phyloP scores from a whole-genome alignment of 2,888 invertebrate genomes.

The Caenorhabditis macrosperma region DNA sequence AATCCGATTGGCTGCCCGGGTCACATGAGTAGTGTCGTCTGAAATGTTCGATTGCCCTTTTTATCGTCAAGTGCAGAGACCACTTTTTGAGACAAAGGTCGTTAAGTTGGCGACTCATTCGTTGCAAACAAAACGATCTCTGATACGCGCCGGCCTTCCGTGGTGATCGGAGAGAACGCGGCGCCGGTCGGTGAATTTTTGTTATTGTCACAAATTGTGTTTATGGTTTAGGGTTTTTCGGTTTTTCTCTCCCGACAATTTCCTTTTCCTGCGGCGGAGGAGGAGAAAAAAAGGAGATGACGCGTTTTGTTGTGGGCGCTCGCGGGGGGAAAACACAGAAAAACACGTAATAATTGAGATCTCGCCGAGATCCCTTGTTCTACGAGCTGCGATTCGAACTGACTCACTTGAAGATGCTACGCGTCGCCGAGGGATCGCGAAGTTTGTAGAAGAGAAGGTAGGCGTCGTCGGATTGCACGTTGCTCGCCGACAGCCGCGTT shows the following conservation, averaged over 20 bases:
- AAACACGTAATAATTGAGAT: conserved; percentile 8
- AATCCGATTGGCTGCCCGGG: conserved; percentile 19
- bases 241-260: background rate
- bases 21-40: conserved; percentile 60
- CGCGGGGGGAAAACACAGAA: background rate
- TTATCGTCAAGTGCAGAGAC: conserved; percentile 1
- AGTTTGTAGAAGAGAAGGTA: conserved; percentile 81
- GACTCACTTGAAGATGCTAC: conserved; percentile 61
- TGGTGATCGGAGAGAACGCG: no score
- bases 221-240: background rate
- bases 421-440: conserved; percentile 53
- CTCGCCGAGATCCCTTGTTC: no score
- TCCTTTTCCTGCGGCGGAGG: background rate
- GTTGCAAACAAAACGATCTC: background rate
- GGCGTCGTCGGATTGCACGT: conserved; percentile 79
- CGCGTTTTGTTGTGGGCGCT: background rate
- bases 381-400: no score
- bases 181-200: background rate
- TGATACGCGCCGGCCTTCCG: background rate
- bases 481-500: conserved; percentile 61
- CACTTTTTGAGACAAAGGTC: background rate
- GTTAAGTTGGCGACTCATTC: no score
- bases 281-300: no score
- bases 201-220: background rate
- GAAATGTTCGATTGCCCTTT: conserved; percentile 15